Base-by-base conservation (phyloP, 2,113 vertebrate species). In the Cynopterus brachyotis region DNA sequence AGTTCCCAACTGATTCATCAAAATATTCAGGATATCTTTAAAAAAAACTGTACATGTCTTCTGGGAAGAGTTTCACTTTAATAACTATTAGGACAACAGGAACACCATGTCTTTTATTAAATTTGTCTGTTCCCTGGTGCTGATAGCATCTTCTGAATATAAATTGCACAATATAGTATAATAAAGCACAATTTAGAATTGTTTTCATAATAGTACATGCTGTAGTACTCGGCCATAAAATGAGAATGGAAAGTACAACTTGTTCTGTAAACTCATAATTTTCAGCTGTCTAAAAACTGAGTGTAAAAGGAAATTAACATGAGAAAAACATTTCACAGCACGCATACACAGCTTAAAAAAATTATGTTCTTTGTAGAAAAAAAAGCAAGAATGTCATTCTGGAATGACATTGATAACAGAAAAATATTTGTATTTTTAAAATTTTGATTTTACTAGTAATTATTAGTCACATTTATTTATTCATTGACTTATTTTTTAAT, bases 161-260 rank as follows among this genome's bases (percentile, higher is more conserved):
- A 97, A 97, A 97, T 91, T 96, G 82, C 42, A 94, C 96, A 97
- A 93, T 94, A 93, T 75, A 92, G 98, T 92, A 80, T 72, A 96
- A 96, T 96, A 96, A 95, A 92, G 67, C 89, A 75, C 40, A 93
- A 57, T 91, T 92, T 40, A 91, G 93, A 94, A 96, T 53, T 96
- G 12, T 93, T 98, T 80, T 87, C 93, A 69, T 75, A 92, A 35
- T 47, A 96, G 92, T 91, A 76, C 95, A 89, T 97, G 96, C 72
- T 79, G 96, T 96, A 59, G 76, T 83, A 89, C 26, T 95, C 59
- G 59, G 72, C 37, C 55, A 96, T 89, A 97, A 98, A 92, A 97
- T 69, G 59, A 97, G 82, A 85, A 35, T 17, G 59, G 53, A 97
- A 94, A 97, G 40, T 78, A 97, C 78, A 93, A 92, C 92, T 75